Evolutionary conservation across 2,797 vertebrate genomes (phyloP), one percentile per base, ranked within the genome.

Genomic region (Halcyon chelicuti): DNA sequence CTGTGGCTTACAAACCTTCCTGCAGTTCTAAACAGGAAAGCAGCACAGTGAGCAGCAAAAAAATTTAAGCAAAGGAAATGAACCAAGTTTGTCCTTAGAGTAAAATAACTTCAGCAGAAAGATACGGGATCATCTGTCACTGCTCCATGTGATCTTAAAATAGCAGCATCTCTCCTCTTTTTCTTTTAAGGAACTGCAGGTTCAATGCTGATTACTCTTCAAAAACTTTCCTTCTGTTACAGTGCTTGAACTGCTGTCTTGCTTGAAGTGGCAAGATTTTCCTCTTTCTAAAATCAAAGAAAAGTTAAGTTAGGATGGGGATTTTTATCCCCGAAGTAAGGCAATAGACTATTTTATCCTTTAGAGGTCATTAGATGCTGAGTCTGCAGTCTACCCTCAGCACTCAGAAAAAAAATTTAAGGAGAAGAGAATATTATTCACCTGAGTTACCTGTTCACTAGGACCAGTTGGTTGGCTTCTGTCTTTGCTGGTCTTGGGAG

Each of bases 281-380:
- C 58, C 79, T 93, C 79, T 83, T 86, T 74, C 81, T 77, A 67
- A 72, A 80, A 80, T 74, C 67, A 88, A 82, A 83, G 25, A 51
- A 47, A 88, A 79, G 29, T 5, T 14, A 71, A 60, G 23, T 66
- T 46, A 71, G 23, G 35, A 55, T 31, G 18, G 33, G 5, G 12
- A 11, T 35, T 67, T 71, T 49, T 47, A 33, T 63, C 42, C 66
- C 47, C 25, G 51, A 16, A 77, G 42, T 17, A 86, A 79, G 22
- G 29, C 3, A 68, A 74, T 5, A 29, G n/a, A 61, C 3, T 35
- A 35, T 74, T 31, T 94, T 86, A 58, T 42, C 37, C 54, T 76
- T 62, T 23, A 52, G 35, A 6, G 42, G 20, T 67, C 29, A 55
- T 37, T 23, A 37, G 35, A 49, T 66, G 35, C 49, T 3, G 21